phyloP scores from a whole-genome alignment of 2,888 invertebrate genomes.

The Limnephilus rhombicus region DNA sequence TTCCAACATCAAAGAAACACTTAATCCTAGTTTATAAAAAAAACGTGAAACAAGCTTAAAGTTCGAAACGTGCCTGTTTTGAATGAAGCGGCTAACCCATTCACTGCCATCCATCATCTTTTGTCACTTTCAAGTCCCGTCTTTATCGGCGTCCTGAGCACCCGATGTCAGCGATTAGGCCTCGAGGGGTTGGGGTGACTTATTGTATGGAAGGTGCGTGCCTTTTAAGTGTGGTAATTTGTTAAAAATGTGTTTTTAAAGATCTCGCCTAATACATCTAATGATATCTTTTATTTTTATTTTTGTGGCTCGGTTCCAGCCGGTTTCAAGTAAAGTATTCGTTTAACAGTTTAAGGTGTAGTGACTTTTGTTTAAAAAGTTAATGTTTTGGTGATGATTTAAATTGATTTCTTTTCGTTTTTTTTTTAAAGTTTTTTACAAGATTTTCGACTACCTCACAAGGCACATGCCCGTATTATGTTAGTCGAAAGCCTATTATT shows the following conservation, averaged over 20 bases:
- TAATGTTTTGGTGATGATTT: no score
- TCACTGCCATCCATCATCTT: constrained; percentile 43
- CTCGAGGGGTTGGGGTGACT: neutral
- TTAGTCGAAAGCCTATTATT: no score
- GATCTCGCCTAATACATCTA: neutral
- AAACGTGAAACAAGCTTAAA: neutral
- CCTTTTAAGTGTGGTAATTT: neutral
- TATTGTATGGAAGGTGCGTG: neutral
- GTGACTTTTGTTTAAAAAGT: no score
- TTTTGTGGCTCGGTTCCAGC: neutral
- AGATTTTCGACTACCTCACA: no score
- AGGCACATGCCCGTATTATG: no score
- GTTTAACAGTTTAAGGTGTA: no score
- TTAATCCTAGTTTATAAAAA: neutral
- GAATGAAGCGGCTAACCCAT: constrained; percentile 42
- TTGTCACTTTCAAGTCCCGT: constrained; percentile 42
- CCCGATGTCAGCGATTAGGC: constrained; percentile 43
- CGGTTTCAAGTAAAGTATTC: neutral
- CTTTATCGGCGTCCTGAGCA: constrained; percentile 12
- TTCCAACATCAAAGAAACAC: neutral
- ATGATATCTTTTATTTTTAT: no score
- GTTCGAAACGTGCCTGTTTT: neutral
- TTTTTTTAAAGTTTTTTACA: no score
- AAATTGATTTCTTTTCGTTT: no score
- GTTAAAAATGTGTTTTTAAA: neutral